A percentile compares a stretch with the other conserved stretches of the same genome.
phyloP scores from a whole-genome alignment of 2,888 invertebrate genomes.

The Bedellia somnulentella region DNA sequence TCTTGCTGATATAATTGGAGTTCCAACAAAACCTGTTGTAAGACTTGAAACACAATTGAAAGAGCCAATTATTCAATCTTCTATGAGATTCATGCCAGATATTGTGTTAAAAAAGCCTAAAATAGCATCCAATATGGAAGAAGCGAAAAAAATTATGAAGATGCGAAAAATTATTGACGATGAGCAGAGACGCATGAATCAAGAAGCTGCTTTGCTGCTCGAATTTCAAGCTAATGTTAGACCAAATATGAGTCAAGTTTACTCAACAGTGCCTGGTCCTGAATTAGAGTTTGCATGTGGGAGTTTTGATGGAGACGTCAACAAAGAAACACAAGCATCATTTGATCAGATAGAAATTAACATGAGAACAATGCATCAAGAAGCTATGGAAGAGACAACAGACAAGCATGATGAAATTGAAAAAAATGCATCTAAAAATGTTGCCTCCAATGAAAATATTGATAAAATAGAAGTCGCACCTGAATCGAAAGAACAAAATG shows the following conservation, averaged over 20 bases:
- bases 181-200: constrained; percentile 58
- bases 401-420: not conserved
- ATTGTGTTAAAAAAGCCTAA: constrained; percentile 66
- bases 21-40: constrained; percentile 28
- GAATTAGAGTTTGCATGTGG: constrained; percentile 50
- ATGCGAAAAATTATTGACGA: constrained; percentile 66
- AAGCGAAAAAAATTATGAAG: constrained; percentile 68
- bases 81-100: constrained; percentile 41
- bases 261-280: constrained; percentile 48
- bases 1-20: constrained; percentile 17
- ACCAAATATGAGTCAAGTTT: constrained; percentile 47
- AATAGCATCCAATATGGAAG: constrained; percentile 68
- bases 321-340: not conserved
- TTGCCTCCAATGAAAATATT: not conserved
- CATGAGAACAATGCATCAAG: not conserved
- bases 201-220: constrained; percentile 44
- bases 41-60: constrained; percentile 36
- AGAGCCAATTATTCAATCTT: constrained; percentile 25
- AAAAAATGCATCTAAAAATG: not conserved
- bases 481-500: not conserved
- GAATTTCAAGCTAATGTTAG: constrained; percentile 54
- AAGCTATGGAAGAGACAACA: not conserved
- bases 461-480: not conserved
- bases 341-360: no score
- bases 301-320: constrained; percentile 2